Conservation (phyloP, 2,888 invertebrate species). For the Microctonus brassicae region DNA sequence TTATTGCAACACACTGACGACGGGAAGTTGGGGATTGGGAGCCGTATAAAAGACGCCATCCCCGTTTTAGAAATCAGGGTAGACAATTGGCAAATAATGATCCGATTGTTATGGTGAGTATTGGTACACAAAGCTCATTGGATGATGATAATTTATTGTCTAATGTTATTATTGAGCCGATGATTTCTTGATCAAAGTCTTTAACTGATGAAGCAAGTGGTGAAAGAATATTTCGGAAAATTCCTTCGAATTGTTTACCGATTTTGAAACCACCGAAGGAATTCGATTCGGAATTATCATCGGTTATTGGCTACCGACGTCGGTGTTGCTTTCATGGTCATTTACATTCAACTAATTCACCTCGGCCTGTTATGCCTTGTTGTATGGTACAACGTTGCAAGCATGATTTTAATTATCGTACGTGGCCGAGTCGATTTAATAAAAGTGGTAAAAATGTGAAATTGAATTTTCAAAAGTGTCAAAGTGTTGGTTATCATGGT, state of each 20-base stretch:
- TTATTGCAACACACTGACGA: conserved; percentile 87
- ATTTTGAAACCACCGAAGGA: conserved; percentile 56
- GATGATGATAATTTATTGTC: conserved; percentile 59
- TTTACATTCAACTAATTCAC: conserved; percentile 45
- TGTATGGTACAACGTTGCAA: conserved; percentile 52
- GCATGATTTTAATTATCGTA: conserved; percentile 55
- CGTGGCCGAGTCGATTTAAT: conserved; percentile 57
- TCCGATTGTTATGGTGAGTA: conserved; percentile 49
- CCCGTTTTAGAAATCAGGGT: conserved; percentile 65
- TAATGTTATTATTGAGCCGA: conserved; percentile 50
- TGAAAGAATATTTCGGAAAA: neutral
- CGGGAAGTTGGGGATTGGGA: conserved; percentile 73
- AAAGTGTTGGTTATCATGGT: conserved; percentile 42
- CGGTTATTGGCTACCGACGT: conserved; percentile 50
- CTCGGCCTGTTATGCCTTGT: conserved; percentile 52
- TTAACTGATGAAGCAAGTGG: conserved; percentile 19
- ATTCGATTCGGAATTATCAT: conserved; percentile 44
- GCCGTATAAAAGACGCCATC: conserved; percentile 73
- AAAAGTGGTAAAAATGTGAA: neutral
- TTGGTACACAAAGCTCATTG: conserved; percentile 63
- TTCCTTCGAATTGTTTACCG: conserved; percentile 42
- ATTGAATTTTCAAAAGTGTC: conserved; percentile 28
- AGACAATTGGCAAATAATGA: conserved; percentile 10
- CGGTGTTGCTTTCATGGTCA: conserved; percentile 54
- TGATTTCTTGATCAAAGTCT: conserved; percentile 62